Evolutionary conservation across 2,888 invertebrate species (phyloP).

Genomic region (Scaptomyza tumidula): DNA sequence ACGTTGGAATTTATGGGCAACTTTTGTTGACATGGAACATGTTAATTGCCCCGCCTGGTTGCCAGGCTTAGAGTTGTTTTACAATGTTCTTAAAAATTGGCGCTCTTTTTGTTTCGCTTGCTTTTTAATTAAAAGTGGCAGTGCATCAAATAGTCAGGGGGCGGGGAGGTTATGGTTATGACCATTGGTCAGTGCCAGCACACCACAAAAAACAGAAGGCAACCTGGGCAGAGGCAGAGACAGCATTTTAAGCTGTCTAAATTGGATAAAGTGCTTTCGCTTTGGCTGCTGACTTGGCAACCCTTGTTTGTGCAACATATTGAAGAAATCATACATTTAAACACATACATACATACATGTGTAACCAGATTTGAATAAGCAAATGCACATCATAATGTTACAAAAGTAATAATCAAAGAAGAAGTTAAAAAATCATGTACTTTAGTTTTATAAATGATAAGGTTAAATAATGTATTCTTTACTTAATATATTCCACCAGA

Average conservation of each 20-base stretch:
- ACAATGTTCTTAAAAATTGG: constrained; percentile 79
- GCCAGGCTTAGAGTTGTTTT: constrained; percentile 63
- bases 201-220: constrained; percentile 22
- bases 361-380: too few relatives aligned
- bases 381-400: too few relatives aligned
- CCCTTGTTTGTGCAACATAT: constrained; percentile 24
- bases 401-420: too few relatives aligned
- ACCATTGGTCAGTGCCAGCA: constrained; percentile 64
- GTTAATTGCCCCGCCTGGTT: constrained; percentile 72
- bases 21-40: constrained; percentile 75
- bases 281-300: constrained; percentile 58
- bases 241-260: constrained; percentile 80
- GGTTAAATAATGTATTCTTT: too few relatives aligned
- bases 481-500: too few relatives aligned
- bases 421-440: too few relatives aligned
- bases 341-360: background rate
- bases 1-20: constrained; percentile 72
- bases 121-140: constrained; percentile 76
- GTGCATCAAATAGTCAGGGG: constrained; percentile 16
- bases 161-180: constrained; percentile 54
- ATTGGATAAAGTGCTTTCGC: constrained; percentile 83
- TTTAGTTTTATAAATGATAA: too few relatives aligned
- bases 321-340: constrained; percentile 2
- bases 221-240: constrained; percentile 8
- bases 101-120: constrained; percentile 62